A percentile compares a stretch with the other conserved stretches of the same genome.
These are phyloP conservation scores for Coenonympha glycerion DNA, from an alignment of 2,888 invertebrate genomes.

Conservation along the genomic window DNA sequence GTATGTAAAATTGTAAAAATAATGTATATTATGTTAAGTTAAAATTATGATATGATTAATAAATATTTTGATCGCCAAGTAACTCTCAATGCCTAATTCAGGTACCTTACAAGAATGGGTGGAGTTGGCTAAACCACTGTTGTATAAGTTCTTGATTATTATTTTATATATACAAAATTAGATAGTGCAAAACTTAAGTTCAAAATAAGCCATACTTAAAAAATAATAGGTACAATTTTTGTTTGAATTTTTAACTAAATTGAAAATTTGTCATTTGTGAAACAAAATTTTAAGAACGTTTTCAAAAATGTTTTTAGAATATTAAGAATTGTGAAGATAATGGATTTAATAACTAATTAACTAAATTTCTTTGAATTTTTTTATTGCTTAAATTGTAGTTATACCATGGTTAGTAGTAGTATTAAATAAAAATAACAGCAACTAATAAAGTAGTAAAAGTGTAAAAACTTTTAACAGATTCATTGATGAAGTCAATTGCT, in stretches of 20 bases:
- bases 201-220: conserved; percentile 14
- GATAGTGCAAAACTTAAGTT: conserved; percentile 5
- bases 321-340: too few species aligned
- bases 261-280: not conserved
- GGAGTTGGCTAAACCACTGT: too few species aligned
- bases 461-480: conserved; percentile 18
- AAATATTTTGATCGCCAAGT: too few species aligned
- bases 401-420: too few species aligned
- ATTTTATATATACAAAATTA: not conserved
- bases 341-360: too few species aligned
- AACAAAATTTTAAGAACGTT: not conserved
- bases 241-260: not conserved
- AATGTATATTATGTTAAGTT: too few species aligned
- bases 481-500: conserved; percentile 46
- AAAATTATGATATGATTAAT: too few species aligned
- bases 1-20: too few species aligned
- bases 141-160: too few species aligned
- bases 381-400: not conserved
- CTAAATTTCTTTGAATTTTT: too few species aligned
- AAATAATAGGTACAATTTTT: conserved; percentile 12
- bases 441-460: not conserved
- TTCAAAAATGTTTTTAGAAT: not conserved
- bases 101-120: too few species aligned
- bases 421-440: not conserved
- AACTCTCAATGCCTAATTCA: too few species aligned